These are phyloP conservation scores for Heliconius ethilla DNA, from an alignment of 2,888 invertebrate species.

Conservation along the genomic window DNA sequence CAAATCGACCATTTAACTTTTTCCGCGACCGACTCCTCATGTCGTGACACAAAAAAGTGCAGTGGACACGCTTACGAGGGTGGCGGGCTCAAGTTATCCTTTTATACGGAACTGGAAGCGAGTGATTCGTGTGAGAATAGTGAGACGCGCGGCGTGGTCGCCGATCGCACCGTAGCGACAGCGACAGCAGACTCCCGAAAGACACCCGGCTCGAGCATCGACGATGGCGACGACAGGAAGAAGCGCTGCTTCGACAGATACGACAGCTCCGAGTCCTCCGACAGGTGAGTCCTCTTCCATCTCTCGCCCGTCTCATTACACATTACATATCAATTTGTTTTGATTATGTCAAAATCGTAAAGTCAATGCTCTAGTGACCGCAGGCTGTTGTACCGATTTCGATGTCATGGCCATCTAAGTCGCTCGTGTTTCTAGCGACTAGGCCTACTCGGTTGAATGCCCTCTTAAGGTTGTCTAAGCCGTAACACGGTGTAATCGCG, in stretches of 20 bases:
- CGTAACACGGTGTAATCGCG: slow-evolving; percentile 48
- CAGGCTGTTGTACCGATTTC: slow-evolving; percentile 72
- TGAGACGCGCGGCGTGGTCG: slow-evolving; percentile 78
- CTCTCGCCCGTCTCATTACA: slow-evolving; percentile 32
- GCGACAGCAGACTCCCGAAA: slow-evolving; percentile 69
- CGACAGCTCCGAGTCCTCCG: slow-evolving; percentile 96
- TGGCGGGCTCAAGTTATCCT: slow-evolving; percentile 74
- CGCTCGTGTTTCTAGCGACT: slow-evolving; percentile 58
- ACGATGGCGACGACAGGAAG: slow-evolving; percentile 84
- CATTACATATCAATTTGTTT: slow-evolving; percentile 52
- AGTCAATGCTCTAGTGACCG: slow-evolving; percentile 82
- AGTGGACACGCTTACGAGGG: slow-evolving; percentile 72
- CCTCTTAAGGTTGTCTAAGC: slow-evolving; percentile 62
- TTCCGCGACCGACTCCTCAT: slow-evolving; percentile 77
- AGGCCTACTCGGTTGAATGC: slow-evolving; percentile 70
- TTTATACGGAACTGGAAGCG: slow-evolving; percentile 76
- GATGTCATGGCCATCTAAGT: slow-evolving; percentile 77
- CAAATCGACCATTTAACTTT: slow-evolving; percentile 81
- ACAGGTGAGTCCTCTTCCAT: slow-evolving; percentile 85
- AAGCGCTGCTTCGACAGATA: slow-evolving; percentile 95
- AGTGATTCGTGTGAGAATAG: slow-evolving; percentile 81
- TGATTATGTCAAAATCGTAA: slow-evolving; percentile 60
- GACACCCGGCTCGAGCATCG: slow-evolving; percentile 62
- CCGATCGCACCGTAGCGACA: slow-evolving; percentile 61
- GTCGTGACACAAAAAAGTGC: slow-evolving; percentile 81